phyloP scores from a whole-genome alignment of 2,113 vertebrate genomes.

The Lophius piscatorius region DNA sequence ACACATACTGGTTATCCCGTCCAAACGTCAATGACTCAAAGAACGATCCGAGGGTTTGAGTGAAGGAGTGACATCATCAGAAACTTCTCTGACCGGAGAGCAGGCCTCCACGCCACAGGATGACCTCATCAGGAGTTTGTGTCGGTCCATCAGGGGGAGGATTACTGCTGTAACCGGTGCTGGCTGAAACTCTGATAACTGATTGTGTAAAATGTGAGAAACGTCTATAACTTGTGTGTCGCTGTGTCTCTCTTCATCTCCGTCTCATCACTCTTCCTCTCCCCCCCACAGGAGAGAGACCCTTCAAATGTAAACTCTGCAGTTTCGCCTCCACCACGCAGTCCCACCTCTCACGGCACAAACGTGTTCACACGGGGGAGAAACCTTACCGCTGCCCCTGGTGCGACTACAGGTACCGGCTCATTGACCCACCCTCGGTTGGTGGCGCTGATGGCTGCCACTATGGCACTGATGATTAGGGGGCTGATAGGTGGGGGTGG shows the following conservation, averaged over 20 bases:
- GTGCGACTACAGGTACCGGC: slow-evolving; percentile 98
- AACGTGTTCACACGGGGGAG: slow-evolving; percentile 97
- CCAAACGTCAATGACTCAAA: no score
- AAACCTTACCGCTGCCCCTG: slow-evolving; percentile 98
- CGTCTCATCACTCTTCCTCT: slow-evolving; percentile 15
- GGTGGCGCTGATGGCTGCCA: slow-evolving; percentile 58
- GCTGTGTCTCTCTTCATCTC: no score
- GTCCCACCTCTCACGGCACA: slow-evolving; percentile 97
- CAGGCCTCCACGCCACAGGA: no score
- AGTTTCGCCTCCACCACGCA: slow-evolving; percentile 98
- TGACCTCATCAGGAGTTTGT: no score
- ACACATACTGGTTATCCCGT: no score
- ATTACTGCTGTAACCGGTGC: no score
- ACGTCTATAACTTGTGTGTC: neutral
- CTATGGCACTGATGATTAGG: slow-evolving; percentile 64
- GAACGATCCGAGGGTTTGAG: no score
- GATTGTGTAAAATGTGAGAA: neutral
- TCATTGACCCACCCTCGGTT: slow-evolving; percentile 60
- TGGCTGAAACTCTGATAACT: no score
- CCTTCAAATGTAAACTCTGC: slow-evolving; percentile 96
- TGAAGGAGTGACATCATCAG: no score
- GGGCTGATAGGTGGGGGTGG: slow-evolving; percentile 69
- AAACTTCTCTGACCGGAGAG: no score
- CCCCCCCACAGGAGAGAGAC: slow-evolving; percentile 89
- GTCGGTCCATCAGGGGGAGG: no score